These are phyloP conservation scores for Drosophila cardini DNA, from an alignment of 1,140 invertebrate genomes.

Conservation along the genomic window DNA sequence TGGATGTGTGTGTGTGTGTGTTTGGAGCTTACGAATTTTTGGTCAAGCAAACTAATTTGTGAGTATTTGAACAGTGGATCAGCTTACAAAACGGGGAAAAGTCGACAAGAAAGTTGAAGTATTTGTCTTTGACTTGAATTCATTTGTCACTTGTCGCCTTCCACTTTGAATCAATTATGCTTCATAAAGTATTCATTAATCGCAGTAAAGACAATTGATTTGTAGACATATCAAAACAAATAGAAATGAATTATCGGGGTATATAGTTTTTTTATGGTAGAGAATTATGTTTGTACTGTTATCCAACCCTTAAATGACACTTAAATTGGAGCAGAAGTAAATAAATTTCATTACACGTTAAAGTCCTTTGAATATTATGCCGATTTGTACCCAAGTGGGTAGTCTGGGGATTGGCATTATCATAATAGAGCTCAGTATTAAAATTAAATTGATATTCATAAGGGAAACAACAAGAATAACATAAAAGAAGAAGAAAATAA, in stretches of 20 bases:
- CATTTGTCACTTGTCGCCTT: constrained; percentile 24
- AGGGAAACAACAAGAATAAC: constrained; percentile 26
- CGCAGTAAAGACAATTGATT: not conserved
- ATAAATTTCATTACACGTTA: too few species aligned
- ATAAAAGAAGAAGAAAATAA: constrained; percentile 1
- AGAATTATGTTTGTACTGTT: too few species aligned
- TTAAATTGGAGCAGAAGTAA: too few species aligned
- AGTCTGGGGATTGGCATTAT: constrained; percentile 12
- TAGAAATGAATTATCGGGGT: too few species aligned
- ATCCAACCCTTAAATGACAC: too few species aligned
- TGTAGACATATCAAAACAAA: not conserved
- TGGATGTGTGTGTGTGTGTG: not conserved
- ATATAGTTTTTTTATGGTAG: too few species aligned
- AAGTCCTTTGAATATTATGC: too few species aligned
- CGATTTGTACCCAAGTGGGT: not conserved
- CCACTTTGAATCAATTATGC: constrained; percentile 12
- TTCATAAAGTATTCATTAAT: constrained; percentile 17
- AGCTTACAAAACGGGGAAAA: constrained; percentile 30
- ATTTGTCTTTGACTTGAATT: constrained; percentile 13
- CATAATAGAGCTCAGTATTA: constrained; percentile 43
- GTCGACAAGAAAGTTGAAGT: constrained; percentile 25
- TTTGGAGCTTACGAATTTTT: constrained; percentile 23
- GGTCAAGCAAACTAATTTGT: constrained; percentile 57
- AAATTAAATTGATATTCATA: constrained; percentile 60
- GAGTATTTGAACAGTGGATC: constrained; percentile 19